A percentile compares a stretch with the other conserved stretches of the same genome.
Conservation (phyloP, 2,888 invertebrate genomes). For the Cerastoderma edule region DNA sequence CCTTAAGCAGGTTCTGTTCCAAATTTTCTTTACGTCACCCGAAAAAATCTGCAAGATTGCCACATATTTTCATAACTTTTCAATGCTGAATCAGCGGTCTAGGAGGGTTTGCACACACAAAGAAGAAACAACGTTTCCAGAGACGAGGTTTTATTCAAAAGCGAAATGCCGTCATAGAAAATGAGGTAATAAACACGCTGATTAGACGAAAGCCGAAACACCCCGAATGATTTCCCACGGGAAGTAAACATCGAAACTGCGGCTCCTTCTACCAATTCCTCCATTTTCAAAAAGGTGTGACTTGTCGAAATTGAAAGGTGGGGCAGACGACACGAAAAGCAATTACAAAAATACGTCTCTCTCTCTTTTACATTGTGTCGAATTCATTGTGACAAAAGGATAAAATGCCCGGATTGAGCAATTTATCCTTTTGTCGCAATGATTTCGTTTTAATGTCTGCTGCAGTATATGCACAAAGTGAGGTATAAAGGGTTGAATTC, state of each 20-base stretch:
- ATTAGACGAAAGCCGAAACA: background rate
- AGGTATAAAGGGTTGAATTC: no score
- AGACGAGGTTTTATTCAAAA: no score
- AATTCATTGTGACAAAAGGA: conserved; percentile 1
- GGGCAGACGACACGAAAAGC: background rate
- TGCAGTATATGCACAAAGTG: background rate
- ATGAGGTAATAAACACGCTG: no score
- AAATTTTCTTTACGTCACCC: no score
- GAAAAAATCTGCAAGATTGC: no score
- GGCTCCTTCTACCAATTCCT: background rate
- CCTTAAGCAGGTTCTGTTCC: no score
- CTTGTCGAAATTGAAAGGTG: background rate
- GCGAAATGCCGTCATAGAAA: no score
- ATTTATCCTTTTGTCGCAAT: conserved; percentile 2
- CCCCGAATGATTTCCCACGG: no score
- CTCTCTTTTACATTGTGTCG: background rate
- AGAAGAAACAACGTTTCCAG: no score
- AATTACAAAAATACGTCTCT: background rate
- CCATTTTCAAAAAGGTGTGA: background rate
- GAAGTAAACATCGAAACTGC: background rate
- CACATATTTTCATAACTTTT: no score
- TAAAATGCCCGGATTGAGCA: background rate
- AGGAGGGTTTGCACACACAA: no score
- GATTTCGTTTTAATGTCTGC: background rate
- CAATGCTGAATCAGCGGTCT: no score